Evolutionary conservation across 1,140 invertebrate species (phyloP).

Genomic region (Lepidotrigona ventralis): DNA sequence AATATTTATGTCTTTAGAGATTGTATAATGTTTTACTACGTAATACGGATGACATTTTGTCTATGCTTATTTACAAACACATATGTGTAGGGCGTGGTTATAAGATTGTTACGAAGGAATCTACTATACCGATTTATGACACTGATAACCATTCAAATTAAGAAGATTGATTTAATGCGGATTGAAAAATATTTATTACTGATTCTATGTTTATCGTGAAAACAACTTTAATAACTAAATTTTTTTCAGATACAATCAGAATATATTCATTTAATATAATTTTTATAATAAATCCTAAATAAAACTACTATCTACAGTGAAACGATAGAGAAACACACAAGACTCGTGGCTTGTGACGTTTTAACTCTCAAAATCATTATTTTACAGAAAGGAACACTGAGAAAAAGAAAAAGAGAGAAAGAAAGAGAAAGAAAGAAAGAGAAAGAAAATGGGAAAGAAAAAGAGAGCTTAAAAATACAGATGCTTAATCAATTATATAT

Average conservation of each 20-base stretch:
- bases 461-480: not conserved
- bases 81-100: not conserved
- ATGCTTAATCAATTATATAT: not conserved
- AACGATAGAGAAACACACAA: not conserved
- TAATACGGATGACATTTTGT: no score
- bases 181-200: not conserved
- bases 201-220: not conserved
- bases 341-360: no score
- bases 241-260: not conserved
- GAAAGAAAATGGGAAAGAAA: not conserved
- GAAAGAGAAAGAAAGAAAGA: no score
- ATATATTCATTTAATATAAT: not conserved
- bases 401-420: not conserved
- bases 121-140: slow-evolving; percentile 7
- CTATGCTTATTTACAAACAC: no score
- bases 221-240: not conserved
- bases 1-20: no score
- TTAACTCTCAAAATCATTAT: not conserved
- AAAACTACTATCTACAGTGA: not conserved
- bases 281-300: not conserved
- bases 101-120: not conserved
- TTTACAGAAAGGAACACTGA: not conserved
- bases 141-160: not conserved
- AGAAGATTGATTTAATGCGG: no score
- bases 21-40: no score